Evolutionary conservation across 2,888 invertebrate genomes (phyloP).

Genomic region (Cynaeus angustus): DNA sequence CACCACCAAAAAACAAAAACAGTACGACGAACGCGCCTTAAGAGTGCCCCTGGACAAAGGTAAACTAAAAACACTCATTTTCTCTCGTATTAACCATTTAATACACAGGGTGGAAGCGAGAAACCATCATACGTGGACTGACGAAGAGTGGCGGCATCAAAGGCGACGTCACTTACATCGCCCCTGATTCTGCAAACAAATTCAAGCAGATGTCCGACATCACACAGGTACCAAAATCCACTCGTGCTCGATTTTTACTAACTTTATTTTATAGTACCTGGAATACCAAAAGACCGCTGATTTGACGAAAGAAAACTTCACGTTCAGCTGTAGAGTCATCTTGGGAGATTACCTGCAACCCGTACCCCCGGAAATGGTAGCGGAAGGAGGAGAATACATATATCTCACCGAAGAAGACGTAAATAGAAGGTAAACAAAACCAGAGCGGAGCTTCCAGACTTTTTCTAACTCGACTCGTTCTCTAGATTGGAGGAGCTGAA

Average conservation of each 20-base stretch:
- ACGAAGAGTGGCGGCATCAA: conserved; percentile 90
- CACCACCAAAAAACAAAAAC: conserved; percentile 70
- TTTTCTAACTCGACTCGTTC: neutral
- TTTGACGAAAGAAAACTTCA: conserved; percentile 90
- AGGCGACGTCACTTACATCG: conserved; percentile 94
- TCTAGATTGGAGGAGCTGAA: conserved; percentile 82
- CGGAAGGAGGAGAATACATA: conserved; percentile 82
- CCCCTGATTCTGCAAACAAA: conserved; percentile 77
- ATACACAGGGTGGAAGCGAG: conserved; percentile 88
- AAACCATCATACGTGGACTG: conserved; percentile 90
- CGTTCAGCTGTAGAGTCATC: conserved; percentile 90
- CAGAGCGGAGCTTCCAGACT: neutral
- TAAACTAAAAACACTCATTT: conserved; percentile 53
- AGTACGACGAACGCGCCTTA: conserved; percentile 76
- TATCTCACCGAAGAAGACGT: conserved; percentile 89
- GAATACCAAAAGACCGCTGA: conserved; percentile 77
- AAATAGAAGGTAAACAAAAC: conserved; percentile 78
- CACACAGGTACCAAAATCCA: conserved; percentile 73
- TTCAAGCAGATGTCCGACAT: conserved; percentile 80
- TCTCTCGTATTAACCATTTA: neutral
- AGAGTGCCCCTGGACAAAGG: conserved; percentile 78
- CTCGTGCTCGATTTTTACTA: neutral
- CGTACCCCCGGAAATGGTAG: conserved; percentile 75
- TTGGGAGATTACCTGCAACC: conserved; percentile 95
- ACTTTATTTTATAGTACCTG: conserved; percentile 77